Percentiles rank a stretch among this genome's conserved stretches.
These are phyloP conservation scores for Solea solea DNA, from an alignment of 2,113 vertebrate genomes.

Conservation along the genomic window DNA sequence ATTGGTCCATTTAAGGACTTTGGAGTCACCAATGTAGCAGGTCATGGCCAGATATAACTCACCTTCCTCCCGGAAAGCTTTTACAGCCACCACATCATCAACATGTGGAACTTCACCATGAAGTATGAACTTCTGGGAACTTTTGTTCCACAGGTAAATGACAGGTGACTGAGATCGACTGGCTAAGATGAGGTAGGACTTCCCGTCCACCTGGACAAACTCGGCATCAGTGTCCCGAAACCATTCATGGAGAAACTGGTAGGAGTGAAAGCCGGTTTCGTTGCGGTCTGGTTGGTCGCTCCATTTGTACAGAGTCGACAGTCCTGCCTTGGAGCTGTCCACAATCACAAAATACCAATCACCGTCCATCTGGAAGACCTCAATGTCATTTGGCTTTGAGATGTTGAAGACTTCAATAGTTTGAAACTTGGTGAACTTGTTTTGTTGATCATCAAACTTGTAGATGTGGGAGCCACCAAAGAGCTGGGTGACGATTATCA, in stretches of 20 bases:
- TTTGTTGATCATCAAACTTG: conserved; percentile 93
- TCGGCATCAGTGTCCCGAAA: conserved; percentile 96
- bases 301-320: conserved; percentile 97
- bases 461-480: conserved; percentile 97
- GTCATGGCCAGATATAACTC: conserved; percentile 90
- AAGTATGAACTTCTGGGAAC: conserved; percentile 89
- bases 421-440: conserved; percentile 96
- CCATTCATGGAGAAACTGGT: conserved; percentile 97
- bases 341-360: conserved; percentile 95
- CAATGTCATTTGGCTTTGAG: conserved; percentile 97
- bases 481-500: conserved; percentile 96
- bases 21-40: conserved; percentile 96
- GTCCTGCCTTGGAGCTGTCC: conserved; percentile 95
- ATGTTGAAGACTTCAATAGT: conserved; percentile 94
- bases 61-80: conserved; percentile 87
- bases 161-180: conserved; percentile 94
- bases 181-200: conserved; percentile 90
- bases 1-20: conserved; percentile 91
- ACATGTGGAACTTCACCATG: conserved; percentile 90
- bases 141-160: conserved; percentile 95
- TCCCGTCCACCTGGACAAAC: conserved; percentile 90
- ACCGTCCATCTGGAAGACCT: conserved; percentile 91
- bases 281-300: conserved; percentile 75
- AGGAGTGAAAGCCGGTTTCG: conserved; percentile 92
- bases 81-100: conserved; percentile 93